Percentiles rank a stretch among this genome's conserved stretches.
These are phyloP conservation scores for Etheostoma nigrum DNA, from an alignment of 2,797 vertebrate species.

Conservation along the genomic window DNA sequence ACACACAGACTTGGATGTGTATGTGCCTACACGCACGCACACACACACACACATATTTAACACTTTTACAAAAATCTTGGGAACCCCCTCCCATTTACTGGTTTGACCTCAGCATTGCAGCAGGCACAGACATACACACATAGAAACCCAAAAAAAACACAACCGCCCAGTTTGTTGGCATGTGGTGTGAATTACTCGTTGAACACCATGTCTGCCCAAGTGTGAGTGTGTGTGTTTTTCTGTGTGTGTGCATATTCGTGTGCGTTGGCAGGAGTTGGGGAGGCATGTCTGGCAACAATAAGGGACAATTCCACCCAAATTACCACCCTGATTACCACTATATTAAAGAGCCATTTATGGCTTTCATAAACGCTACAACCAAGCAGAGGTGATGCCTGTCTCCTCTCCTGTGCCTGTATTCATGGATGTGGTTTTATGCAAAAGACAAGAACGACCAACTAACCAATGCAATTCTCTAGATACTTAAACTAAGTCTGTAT, in stretches of 20 bases:
- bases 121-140: constrained; percentile 62
- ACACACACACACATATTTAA: constrained; percentile 60
- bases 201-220: constrained; percentile 79
- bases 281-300: constrained; percentile 88
- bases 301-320: constrained; percentile 86
- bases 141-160: constrained; percentile 62
- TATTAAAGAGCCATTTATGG: constrained; percentile 87
- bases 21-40: constrained; percentile 8
- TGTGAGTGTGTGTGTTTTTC: constrained; percentile 56
- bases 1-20: constrained; percentile 47
- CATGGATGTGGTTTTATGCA: constrained; percentile 40
- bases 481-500: constrained; percentile 12
- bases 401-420: constrained; percentile 71
- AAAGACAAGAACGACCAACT: constrained; percentile 24
- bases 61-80: constrained; percentile 71
- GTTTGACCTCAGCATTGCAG: constrained; percentile 82
- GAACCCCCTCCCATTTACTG: constrained; percentile 77
- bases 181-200: constrained; percentile 87
- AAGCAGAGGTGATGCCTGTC: constrained; percentile 82
- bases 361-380: constrained; percentile 84
- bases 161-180: constrained; percentile 83
- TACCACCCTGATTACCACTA: constrained; percentile 86
- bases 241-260: constrained; percentile 57
- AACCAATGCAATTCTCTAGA: constrained; percentile 8
- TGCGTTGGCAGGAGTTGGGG: constrained; percentile 75